A percentile compares a stretch with the other conserved stretches of the same genome.
phyloP scores from a whole-genome alignment of 2,888 invertebrate species.

The Philonicus albiceps region DNA sequence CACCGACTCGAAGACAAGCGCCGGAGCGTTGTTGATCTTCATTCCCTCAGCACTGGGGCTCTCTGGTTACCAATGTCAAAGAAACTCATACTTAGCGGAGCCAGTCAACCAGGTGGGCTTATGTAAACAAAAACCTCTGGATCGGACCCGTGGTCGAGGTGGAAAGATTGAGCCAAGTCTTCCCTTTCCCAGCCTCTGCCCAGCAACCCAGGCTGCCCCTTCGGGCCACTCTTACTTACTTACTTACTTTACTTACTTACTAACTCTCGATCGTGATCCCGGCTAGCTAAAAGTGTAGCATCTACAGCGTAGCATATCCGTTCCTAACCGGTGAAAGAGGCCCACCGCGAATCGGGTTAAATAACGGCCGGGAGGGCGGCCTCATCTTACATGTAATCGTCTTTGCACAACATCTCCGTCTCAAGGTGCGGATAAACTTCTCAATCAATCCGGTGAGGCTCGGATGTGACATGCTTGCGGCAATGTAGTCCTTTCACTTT shows the following conservation, averaged over 20 bases:
- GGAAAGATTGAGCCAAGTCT: slow-evolving; percentile 18
- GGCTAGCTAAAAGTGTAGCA: background rate
- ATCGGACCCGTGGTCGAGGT: background rate
- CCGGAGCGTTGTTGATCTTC: background rate
- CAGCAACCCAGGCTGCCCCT: background rate
- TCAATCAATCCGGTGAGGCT: background rate
- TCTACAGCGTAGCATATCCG: background rate
- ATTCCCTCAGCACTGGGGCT: background rate
- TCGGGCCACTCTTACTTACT: slow-evolving; percentile 13
- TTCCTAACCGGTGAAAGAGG: slow-evolving; percentile 6
- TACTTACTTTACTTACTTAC: background rate
- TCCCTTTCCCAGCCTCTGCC: background rate
- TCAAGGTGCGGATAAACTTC: background rate
- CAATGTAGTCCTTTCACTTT: slow-evolving; percentile 31
- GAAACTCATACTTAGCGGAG: slow-evolving; percentile 1
- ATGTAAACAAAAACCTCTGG: slow-evolving; percentile 24
- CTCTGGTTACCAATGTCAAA: slow-evolving; percentile 19
- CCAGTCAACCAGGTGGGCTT: background rate
- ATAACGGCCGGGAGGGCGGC: background rate
- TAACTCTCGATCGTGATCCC: background rate
- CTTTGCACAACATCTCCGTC: background rate
- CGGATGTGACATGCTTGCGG: background rate
- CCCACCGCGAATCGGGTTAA: background rate
- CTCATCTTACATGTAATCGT: background rate
- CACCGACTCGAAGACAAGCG: background rate